A percentile compares a stretch with the other conserved stretches of the same genome.
These are phyloP conservation scores for Exocentrus adspersus DNA, from an alignment of 2,888 invertebrate genomes.

Conservation along the genomic window DNA sequence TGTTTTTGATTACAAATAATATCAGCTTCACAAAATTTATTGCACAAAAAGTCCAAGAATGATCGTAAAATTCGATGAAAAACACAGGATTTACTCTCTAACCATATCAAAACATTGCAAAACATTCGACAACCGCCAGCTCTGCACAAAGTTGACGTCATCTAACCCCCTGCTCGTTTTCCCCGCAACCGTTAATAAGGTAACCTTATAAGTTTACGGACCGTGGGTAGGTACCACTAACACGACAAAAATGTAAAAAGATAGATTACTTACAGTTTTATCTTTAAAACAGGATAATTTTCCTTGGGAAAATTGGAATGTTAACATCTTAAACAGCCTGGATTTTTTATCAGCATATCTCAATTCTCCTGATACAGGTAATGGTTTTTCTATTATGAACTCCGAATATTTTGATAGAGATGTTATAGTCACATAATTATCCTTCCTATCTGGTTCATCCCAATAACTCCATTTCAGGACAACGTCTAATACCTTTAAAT, in stretches of 20 bases:
- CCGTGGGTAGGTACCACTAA: no score
- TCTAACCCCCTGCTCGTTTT: no score
- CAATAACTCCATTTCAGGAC: constrained; percentile 88
- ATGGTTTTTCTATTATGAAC: constrained; percentile 59
- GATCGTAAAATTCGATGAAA: no score
- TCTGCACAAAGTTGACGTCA: no score
- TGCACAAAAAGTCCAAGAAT: no score
- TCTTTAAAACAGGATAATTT: constrained; percentile 83
- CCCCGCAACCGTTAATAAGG: no score
- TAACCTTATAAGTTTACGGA: no score
- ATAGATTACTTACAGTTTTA: constrained; percentile 67
- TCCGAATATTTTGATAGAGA: constrained; percentile 60
- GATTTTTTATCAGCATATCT: constrained; percentile 80
- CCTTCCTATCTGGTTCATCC: constrained; percentile 85
- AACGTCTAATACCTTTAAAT: constrained; percentile 67
- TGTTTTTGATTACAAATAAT: no score
- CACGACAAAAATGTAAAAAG: not conserved
- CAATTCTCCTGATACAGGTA: constrained; percentile 76
- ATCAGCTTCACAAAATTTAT: no score
- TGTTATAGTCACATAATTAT: constrained; percentile 78
- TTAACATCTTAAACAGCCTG: constrained; percentile 78
- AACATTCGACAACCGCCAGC: no score
- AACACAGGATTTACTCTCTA: no score
- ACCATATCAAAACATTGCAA: no score
- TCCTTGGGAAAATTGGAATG: constrained; percentile 84